Evolutionary conservation across 2,113 vertebrate genomes (phyloP), one percentile per base, ranked within the genome.

Genomic region (Oncorhynchus keta): DNA sequence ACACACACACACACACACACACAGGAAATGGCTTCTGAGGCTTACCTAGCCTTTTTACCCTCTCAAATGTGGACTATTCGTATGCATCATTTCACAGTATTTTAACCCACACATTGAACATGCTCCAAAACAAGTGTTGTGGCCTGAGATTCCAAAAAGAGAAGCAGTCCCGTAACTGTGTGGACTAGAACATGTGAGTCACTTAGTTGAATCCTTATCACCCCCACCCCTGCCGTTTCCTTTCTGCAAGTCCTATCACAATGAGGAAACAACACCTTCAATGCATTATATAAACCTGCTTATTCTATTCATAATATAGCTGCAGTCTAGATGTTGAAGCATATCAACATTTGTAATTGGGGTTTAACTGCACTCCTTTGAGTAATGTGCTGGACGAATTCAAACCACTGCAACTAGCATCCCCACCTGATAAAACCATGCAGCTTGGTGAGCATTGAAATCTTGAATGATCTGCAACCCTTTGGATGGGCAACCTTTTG

Each of bases 101-200:
- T 72, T 72, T 49, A 57, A 66, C 86, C 62, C 80, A 76, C 85
- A 45, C 76, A 66, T 1, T 73, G 81, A 87, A 84, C 49, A 6
- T 68, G n/a, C 75, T 75, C 69, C 49, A 48, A 20, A 59, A 45
- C 39, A 45, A 11, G 9, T 45, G 39, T 45, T 45, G 39, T 45
- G 39, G 39, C 9, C 2, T 11, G 20, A 18, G 39, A 78, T 74
- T 28, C 65, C 22, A 13, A 3, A 79, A 79, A 73, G 30, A 35
- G 12, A 67, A 6, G 65, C 4, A 32, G 16, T 35, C 67, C 0
- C 66, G 11, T 8, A 48, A 32, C 26, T 12, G n/a, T 61, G 32
- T 3, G 14, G 75, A 62, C n/a, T 48, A 77, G 74, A 39, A 79
- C 5, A 51, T 18, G 66, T 85, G 86, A 88, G 68, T 87, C 84